These are phyloP conservation scores for Dermochelys coriacea DNA, from an alignment of 2,797 vertebrate genomes.

Conservation along the genomic window DNA sequence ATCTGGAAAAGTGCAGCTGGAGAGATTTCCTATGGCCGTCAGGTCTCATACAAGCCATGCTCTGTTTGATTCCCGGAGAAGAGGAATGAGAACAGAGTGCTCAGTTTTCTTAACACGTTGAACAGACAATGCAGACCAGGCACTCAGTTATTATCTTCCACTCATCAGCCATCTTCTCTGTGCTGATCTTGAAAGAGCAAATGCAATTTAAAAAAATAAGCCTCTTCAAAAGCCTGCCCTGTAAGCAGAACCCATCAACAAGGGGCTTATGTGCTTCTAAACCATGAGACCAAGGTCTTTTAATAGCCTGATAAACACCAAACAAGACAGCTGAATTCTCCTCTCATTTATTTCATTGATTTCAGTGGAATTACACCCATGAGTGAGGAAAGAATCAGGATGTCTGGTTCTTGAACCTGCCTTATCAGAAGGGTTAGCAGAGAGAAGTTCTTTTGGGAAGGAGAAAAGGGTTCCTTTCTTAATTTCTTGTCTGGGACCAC, in stretches of 20 bases:
- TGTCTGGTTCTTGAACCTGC: not conserved
- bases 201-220: not conserved
- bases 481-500: not conserved
- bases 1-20: not conserved
- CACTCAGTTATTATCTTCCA: not conserved
- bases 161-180: not conserved
- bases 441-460: not conserved
- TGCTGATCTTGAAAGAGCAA: not conserved
- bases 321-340: not conserved
- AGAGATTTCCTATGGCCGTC: not conserved
- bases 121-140: not conserved
- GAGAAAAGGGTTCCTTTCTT: not conserved
- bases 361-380: rapidly evolving
- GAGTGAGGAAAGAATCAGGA: rapidly evolving
- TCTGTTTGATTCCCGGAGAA: not conserved
- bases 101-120: not conserved
- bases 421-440: not conserved
- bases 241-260: too few species aligned
- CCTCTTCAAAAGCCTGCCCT: not conserved
- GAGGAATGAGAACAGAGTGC: not conserved
- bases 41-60: not conserved
- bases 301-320: not conserved
- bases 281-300: not conserved
- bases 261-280: too few species aligned
- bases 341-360: not conserved